Percentiles rank a stretch among this genome's conserved stretches.
These are phyloP conservation scores for Listronotus oregonensis DNA, from an alignment of 1,140 invertebrate species.

Conservation along the genomic window DNA sequence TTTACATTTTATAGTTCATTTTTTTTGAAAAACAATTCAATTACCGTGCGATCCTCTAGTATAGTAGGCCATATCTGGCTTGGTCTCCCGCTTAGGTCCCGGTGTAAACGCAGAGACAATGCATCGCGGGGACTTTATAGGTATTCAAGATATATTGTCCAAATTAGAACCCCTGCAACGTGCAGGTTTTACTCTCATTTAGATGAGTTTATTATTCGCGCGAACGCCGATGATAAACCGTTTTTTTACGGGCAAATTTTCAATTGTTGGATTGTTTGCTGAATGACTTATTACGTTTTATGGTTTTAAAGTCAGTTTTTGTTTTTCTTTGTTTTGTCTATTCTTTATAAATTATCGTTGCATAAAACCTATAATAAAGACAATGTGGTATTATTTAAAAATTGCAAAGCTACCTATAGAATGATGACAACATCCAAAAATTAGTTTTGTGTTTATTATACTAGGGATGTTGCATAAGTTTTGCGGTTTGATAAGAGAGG, in stretches of 20 bases:
- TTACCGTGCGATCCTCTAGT: not conserved
- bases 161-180: conserved; percentile 40
- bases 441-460: too few species aligned
- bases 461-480: too few species aligned
- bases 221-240: conserved; percentile 29
- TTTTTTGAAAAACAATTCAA: too few species aligned
- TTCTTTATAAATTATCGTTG: not conserved
- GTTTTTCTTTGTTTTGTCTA: conserved; percentile 5
- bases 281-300: conserved; percentile 18
- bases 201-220: conserved; percentile 45
- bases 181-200: conserved; percentile 47
- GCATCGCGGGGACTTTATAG: conserved; percentile 45
- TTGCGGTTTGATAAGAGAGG: too few species aligned
- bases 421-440: too few species aligned
- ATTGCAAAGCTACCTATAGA: too few species aligned
- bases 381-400: not conserved
- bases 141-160: conserved; percentile 49
- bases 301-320: conserved; percentile 1
- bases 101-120: conserved; percentile 39
- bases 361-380: conserved; percentile 6
- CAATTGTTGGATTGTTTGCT: conserved; percentile 18
- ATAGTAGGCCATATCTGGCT: conserved; percentile 30
- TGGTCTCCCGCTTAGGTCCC: conserved; percentile 14
- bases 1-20: too few species aligned
- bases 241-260: conserved; percentile 20